Base-by-base conservation (phyloP, 2,113 vertebrate genomes). In the Cryptoleucopteryx plumbea region DNA sequence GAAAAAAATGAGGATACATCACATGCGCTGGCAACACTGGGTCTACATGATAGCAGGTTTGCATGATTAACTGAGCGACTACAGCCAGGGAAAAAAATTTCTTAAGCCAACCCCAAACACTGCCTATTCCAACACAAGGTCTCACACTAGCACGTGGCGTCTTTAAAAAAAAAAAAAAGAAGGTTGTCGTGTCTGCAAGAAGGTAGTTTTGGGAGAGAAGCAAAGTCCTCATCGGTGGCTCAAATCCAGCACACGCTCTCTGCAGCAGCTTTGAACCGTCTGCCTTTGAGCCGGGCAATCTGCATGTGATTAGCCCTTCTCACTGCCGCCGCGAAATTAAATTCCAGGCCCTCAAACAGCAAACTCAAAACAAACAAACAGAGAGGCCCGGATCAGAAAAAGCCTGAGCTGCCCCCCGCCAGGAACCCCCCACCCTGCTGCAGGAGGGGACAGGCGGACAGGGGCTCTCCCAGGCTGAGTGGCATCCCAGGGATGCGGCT, bases 311-410 rank as follows among this genome's bases (percentile, higher is more conserved):
- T 81, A 91, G 86, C 77, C 88, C 52, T 45, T 82, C 83, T 89
- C 12, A 0, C 55, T 53, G 85, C 92, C 0, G 0, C 53, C 0
- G 0, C 2, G 6, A 88, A 91, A 93, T 67, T 86, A 52, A 94
- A 95, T 94, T 94, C 89, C 91, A 93, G 56, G 74, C 78, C 70
- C 55, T 95, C 72, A 32, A 83, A 86, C 58, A 77, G 90, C 78
- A 94, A 90, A 88, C 70, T 91, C 65, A 86, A 90, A 92, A 90
- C 94, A 95, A 94, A 95, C 36, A 91, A 93, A 93, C 82, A 88
- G 45, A 82, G 71, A 63, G 29, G 71, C 84, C 42, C 0, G 0
- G 55, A 95, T 62, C 86, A 86, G 47, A 62, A 83, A 66, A 91
- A 78, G 22, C 23, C 59, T 45, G 50, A 96, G 55, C 47, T 42